phyloP scores from a whole-genome alignment of 2,797 vertebrate species.

The Neosilurus hyrtlii region DNA sequence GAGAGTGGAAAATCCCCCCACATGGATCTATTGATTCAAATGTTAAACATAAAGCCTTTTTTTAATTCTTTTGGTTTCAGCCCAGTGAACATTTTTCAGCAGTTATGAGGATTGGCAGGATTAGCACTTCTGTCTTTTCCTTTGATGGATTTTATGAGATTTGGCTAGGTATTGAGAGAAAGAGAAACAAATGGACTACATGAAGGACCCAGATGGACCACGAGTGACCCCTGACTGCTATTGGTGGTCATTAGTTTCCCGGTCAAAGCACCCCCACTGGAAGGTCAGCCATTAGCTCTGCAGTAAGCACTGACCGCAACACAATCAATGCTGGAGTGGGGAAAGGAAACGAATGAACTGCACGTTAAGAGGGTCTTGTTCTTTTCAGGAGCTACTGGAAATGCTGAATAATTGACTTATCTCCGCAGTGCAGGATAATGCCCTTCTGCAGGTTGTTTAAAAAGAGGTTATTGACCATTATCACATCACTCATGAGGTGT shows the following conservation, averaged over 20 bases:
- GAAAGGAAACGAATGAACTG: conserved; percentile 40
- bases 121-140: not conserved
- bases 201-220: conserved; percentile 53
- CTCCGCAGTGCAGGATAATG: conserved; percentile 31
- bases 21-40: conserved; percentile 8
- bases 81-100: conserved; percentile 1
- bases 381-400: conserved; percentile 36
- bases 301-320: conserved; percentile 38
- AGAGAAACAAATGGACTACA: conserved; percentile 36
- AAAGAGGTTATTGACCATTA: conserved; percentile 56
- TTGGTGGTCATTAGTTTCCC: conserved; percentile 56
- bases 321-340: conserved; percentile 46
- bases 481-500: conserved; percentile 53
- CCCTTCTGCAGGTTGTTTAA: conserved; percentile 52
- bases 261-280: conserved; percentile 38
- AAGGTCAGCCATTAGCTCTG: conserved; percentile 54
- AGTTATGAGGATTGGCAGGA: not conserved
- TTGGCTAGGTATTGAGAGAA: not conserved
- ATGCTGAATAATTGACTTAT: conserved; percentile 53
- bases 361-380: conserved; percentile 31
- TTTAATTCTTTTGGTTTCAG: not conserved
- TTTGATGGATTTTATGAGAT: conserved; percentile 3
- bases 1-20: not conserved
- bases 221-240: conserved; percentile 40
- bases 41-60: conserved; percentile 15